A percentile compares a stretch with the other conserved stretches of the same genome.
phyloP scores from a whole-genome alignment of 2,113 vertebrate genomes.

The Clupea harengus region DNA sequence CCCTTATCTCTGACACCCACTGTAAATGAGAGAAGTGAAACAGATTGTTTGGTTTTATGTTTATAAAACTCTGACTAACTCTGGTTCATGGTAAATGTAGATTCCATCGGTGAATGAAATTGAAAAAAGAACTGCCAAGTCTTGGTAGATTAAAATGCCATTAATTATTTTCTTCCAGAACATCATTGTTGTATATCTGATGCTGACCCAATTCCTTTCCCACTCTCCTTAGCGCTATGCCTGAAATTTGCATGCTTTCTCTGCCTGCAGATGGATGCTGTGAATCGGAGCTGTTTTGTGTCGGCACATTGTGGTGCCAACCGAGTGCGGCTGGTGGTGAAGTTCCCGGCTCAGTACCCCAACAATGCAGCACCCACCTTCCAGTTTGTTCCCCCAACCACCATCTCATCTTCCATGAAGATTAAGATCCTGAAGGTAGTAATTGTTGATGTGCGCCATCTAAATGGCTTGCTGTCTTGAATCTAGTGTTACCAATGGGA shows the following conservation, averaged over 20 bases:
- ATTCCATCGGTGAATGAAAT: background rate
- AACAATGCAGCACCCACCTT: conserved; percentile 94
- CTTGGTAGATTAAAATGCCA: background rate
- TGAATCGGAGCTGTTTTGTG: conserved; percentile 90
- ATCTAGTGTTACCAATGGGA: background rate
- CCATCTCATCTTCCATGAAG: conserved; percentile 89
- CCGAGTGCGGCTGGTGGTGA: conserved; percentile 90
- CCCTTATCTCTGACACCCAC: background rate
- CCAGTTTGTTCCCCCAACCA: conserved; percentile 92
- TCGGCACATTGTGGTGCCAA: conserved; percentile 88
- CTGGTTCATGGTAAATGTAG: background rate
- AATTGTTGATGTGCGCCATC: background rate
- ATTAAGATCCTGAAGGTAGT: conserved; percentile 94
- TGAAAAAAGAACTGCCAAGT: background rate
- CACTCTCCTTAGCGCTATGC: background rate
- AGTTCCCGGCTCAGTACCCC: conserved; percentile 93
- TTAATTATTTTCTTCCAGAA: background rate
- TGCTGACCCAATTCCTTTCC: background rate
- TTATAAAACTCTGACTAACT: background rate
- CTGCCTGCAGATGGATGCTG: conserved; percentile 84
- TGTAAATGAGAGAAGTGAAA: background rate
- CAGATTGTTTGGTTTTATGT: background rate
- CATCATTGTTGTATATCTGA: background rate
- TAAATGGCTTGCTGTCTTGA: background rate
- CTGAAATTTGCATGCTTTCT: background rate